phyloP scores from a whole-genome alignment of 2,888 invertebrate genomes.

The Cylloceria caligata region DNA sequence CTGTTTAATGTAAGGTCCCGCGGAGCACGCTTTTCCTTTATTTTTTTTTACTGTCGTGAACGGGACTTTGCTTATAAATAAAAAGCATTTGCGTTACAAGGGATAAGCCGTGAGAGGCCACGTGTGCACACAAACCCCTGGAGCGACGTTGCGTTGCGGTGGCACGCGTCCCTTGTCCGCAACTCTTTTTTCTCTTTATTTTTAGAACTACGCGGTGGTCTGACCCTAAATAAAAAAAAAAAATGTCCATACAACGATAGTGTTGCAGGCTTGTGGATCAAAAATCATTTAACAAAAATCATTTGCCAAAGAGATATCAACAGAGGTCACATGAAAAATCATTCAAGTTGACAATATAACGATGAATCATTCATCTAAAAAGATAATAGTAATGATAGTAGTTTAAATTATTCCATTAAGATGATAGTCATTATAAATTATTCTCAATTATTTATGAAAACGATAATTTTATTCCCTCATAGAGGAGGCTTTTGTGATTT shows the following conservation, averaged over 20 bases:
- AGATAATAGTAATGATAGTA: background rate
- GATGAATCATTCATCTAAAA: background rate
- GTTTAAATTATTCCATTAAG: too few relatives aligned
- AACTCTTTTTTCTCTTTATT: conserved; percentile 50
- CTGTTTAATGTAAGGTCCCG: background rate
- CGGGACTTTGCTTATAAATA: conserved; percentile 49
- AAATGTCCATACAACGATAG: background rate
- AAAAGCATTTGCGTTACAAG: conserved; percentile 30
- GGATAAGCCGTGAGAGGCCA: conserved; percentile 29
- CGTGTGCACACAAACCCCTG: conserved; percentile 62
- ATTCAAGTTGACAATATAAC: background rate
- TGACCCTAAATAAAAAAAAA: conserved; percentile 19
- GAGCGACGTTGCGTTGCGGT: conserved; percentile 66
- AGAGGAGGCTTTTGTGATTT: too few relatives aligned
- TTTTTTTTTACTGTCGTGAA: conserved; percentile 12
- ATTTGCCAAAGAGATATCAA: background rate
- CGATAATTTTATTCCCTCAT: too few relatives aligned
- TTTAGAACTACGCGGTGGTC: conserved; percentile 64
- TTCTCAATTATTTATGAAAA: too few relatives aligned
- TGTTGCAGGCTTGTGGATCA: background rate
- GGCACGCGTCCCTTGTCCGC: conserved; percentile 61
- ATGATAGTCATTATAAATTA: too few relatives aligned
- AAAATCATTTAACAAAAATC: conserved; percentile 15
- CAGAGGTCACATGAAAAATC: background rate
- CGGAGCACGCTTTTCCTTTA: background rate